phyloP scores from a whole-genome alignment of 30 jellyfish, hydroid and myxozoan species.

The Aurelia aurita complex sp. Pacific region DNA sequence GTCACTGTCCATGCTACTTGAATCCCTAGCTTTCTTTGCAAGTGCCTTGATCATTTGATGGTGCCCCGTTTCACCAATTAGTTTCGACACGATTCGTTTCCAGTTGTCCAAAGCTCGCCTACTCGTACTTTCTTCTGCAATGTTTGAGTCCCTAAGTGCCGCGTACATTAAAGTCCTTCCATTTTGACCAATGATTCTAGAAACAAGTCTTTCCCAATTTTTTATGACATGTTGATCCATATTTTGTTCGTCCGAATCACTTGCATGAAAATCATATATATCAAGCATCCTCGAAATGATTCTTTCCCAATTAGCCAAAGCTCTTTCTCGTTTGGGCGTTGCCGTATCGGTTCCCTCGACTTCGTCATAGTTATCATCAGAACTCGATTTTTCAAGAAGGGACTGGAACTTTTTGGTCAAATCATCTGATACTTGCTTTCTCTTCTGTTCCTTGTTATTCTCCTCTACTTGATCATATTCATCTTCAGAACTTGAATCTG shows the following conservation, averaged over 20 bases:
- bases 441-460: background rate
- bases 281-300: background rate
- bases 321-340: background rate
- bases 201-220: background rate
- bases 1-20: too few relatives aligned
- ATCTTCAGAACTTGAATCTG: slow-evolving; percentile 41
- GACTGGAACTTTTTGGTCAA: background rate
- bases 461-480: slow-evolving; percentile 48
- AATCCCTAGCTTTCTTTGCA: too few relatives aligned
- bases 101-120: background rate
- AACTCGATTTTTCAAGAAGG: background rate
- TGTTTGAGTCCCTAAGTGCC: background rate
- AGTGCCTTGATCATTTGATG: too few relatives aligned
- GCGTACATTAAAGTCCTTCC: background rate
- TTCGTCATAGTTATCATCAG: slow-evolving; percentile 17
- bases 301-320: background rate
- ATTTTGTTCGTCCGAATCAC: background rate
- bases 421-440: background rate
- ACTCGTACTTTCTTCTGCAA: background rate
- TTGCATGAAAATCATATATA: background rate
- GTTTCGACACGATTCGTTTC: background rate
- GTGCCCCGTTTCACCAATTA: background rate
- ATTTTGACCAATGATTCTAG: background rate
- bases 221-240: background rate
- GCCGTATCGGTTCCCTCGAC: background rate